phyloP scores from a whole-genome alignment of 64 coral and sea anemone genomes.

The Actinia tenebrosa region DNA sequence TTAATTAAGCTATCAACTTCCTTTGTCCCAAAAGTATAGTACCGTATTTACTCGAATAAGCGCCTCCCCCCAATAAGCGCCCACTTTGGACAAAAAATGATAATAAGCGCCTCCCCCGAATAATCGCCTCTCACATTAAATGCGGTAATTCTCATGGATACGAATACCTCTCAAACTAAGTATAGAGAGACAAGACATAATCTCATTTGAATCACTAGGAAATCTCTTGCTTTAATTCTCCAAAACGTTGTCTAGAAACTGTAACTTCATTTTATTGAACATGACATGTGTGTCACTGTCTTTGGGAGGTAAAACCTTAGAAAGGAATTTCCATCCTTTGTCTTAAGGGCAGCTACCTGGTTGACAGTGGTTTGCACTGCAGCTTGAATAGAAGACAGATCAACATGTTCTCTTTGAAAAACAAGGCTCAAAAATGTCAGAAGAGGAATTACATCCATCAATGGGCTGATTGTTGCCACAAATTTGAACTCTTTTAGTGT shows the following conservation, averaged over 20 bases:
- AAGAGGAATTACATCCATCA: conserved; percentile 31
- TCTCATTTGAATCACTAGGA: neutral
- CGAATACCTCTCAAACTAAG: neutral
- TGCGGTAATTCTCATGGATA: neutral
- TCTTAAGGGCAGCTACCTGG: conserved; percentile 10
- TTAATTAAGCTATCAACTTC: too few species aligned
- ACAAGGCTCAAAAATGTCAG: conserved; percentile 27
- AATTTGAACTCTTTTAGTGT: conserved; percentile 20
- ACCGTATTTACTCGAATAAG: too few species aligned
- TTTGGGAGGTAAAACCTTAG: conserved; percentile 17
- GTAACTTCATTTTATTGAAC: neutral
- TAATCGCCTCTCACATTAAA: neutral
- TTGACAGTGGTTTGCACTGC: neutral
- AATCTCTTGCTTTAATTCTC: neutral
- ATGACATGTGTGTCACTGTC: conserved; percentile 2
- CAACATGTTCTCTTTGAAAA: conserved; percentile 35
- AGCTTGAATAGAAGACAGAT: conserved; percentile 13
- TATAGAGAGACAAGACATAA: neutral
- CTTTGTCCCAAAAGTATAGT: too few species aligned
- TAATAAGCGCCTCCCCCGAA: neutral
- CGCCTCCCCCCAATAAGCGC: too few species aligned
- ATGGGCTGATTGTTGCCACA: neutral
- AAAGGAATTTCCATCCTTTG: conserved; percentile 20
- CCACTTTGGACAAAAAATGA: too few species aligned
- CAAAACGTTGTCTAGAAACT: conserved; percentile 12